Base-by-base conservation (phyloP, 1,140 invertebrate genomes). In the Caligus rogercresseyi region DNA sequence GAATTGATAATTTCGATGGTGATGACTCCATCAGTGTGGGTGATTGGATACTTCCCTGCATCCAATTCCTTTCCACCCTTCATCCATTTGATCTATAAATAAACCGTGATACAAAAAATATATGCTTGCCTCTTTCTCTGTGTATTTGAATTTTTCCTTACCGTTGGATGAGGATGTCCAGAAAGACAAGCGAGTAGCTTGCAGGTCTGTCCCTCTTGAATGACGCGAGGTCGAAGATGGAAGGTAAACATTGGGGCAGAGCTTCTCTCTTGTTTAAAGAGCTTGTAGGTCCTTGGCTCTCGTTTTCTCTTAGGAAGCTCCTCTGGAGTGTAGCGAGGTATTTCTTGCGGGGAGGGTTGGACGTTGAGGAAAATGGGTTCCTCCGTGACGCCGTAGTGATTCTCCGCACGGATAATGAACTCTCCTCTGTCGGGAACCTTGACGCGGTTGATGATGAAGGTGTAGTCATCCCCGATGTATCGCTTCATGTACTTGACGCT, bases 401-500 rank as follows among this genome's bases (percentile, higher is more conserved):
- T 99, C 73, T 97, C 91, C 1, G 95, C 95, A 52, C 88, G 78
- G 67, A 98, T 95, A 61, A 93, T 85, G 72, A 98, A 98, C 72
- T 97, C 93, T 69, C 95, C 95, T 70, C 91, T 82, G 72, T 99
- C 94, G 66, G 90, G 87, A 62, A 92, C 73, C 73, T 92, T 96
- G 7, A 87, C 85, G 68, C 95, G 81, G 73, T 96, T 98, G 65
- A 99, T 96, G 53, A 95, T 85, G 71, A 99, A 93, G 69, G 92
- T 92, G 72, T 93, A 98, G 71, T 98, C 91, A 67, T 95, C 90
- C 31, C 88, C 89, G 25, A 82, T 78, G 71, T 98, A 98, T 67
- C 93, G 82, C 76, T 98, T 98, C 93, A 98, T 98, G 74, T 92
- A 95, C 75, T 99, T 99, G 21, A 96, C 91, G 67, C 91, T 95